A percentile compares a stretch with the other conserved stretches of the same genome.
Evolutionary conservation across 1,140 invertebrate species (phyloP).

Genomic region (Drosophila quadrilineata): DNA sequence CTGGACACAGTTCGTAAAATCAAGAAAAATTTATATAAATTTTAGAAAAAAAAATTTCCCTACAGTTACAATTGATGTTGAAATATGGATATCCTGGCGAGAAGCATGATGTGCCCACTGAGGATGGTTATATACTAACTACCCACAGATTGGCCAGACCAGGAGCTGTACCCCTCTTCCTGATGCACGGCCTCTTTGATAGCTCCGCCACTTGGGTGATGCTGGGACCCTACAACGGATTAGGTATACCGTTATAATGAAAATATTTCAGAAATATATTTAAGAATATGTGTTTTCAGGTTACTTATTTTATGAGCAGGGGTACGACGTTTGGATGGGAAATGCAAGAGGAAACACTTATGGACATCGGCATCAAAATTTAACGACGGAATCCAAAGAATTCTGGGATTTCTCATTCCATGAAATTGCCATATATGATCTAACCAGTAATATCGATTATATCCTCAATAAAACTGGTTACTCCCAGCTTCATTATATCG

Average conservation of each 20-base stretch:
- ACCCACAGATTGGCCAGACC: constrained; percentile 72
- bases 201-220: not conserved
- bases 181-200: constrained; percentile 3
- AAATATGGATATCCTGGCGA: constrained; percentile 84
- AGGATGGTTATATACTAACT: constrained; percentile 83
- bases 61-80: not conserved
- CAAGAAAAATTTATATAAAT: not conserved
- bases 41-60: too few relatives aligned
- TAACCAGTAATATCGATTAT: constrained; percentile 6
- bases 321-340: constrained; percentile 18
- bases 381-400: not conserved
- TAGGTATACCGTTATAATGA: not conserved
- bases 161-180: not conserved
- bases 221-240: not conserved
- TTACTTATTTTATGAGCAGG: not conserved
- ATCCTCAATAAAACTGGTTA: not conserved
- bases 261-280: not conserved
- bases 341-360: constrained; percentile 13
- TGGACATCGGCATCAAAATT: not conserved
- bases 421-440: constrained; percentile 23
- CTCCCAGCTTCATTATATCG: constrained; percentile 11
- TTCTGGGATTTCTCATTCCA: constrained; percentile 21
- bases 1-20: not conserved
- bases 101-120: constrained; percentile 81
- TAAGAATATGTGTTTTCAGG: not conserved